Conservation (phyloP, 1,140 invertebrate genomes). For the Dendroctonus ponderosae region DNA sequence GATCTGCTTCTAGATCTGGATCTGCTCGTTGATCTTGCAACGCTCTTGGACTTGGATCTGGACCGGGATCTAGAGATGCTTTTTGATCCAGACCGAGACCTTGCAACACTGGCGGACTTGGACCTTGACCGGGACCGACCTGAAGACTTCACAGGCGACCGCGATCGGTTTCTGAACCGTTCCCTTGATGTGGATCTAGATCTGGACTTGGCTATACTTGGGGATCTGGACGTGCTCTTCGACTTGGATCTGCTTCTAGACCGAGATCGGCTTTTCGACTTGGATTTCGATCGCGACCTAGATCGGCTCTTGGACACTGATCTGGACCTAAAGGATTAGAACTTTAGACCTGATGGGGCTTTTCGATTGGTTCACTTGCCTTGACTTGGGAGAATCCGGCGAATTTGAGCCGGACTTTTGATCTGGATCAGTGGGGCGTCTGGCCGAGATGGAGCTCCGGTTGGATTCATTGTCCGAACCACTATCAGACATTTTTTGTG, state of each 20-base stretch:
- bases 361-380: constrained; percentile 3
- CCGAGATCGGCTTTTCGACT: constrained; percentile 4
- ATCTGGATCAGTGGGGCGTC: too few species aligned
- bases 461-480: too few species aligned
- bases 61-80: constrained; percentile 13
- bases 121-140: constrained; percentile 20
- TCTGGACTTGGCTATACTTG: constrained; percentile 39
- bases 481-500: too few species aligned
- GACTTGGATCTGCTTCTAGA: constrained; percentile 43
- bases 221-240: constrained; percentile 48
- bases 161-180: constrained; percentile 18
- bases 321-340: too few species aligned
- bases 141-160: constrained; percentile 16
- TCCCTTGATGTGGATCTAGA: constrained; percentile 22
- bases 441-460: too few species aligned
- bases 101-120: constrained; percentile 10
- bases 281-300: constrained; percentile 46
- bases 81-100: constrained; percentile 6
- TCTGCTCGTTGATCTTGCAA: constrained; percentile 17
- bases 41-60: constrained; percentile 10
- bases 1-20: constrained; percentile 21
- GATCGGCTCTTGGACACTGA: constrained; percentile 44
- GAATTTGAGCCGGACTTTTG: constrained; percentile 7
- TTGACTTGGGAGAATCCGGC: constrained; percentile 4
- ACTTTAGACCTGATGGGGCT: constrained; percentile 1